Percentiles rank a stretch among this genome's conserved stretches.
These are phyloP conservation scores for Probaryconus sp. DNA, from an alignment of 1,140 invertebrate genomes.

Conservation along the genomic window DNA sequence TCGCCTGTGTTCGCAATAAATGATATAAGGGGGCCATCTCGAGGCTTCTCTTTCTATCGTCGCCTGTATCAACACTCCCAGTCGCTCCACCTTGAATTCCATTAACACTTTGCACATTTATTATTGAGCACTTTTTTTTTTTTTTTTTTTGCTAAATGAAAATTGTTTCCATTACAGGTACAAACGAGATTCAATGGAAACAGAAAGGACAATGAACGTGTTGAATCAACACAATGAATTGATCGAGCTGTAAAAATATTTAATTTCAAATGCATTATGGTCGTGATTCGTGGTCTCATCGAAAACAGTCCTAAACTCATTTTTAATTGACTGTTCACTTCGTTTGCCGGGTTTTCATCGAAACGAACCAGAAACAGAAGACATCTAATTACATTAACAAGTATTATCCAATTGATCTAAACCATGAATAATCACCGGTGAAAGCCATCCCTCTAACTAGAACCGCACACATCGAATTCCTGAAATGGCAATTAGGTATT, in stretches of 20 bases:
- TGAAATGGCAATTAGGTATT: constrained; percentile 23
- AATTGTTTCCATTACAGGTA: constrained; percentile 31
- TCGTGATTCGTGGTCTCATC: too few species aligned
- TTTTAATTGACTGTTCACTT: too few species aligned
- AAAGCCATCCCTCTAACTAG: background rate
- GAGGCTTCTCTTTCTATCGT: constrained; percentile 26
- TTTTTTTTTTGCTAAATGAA: constrained; percentile 28
- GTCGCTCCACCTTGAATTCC: constrained; percentile 33
- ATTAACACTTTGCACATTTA: constrained; percentile 43
- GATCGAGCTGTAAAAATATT: too few species aligned
- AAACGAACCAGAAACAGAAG: constrained; percentile 4
- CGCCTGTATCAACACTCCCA: constrained; percentile 15
- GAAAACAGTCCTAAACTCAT: too few species aligned
- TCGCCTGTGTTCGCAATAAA: constrained; percentile 43
- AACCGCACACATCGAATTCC: constrained; percentile 20
- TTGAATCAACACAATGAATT: too few species aligned
- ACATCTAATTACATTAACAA: constrained; percentile 24
- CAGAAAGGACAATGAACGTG: too few species aligned
- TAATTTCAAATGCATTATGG: too few species aligned
- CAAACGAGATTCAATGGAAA: constrained; percentile 12
- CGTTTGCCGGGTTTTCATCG: background rate
- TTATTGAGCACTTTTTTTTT: constrained; percentile 20
- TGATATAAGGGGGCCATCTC: constrained; percentile 42
- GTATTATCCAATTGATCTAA: constrained; percentile 18
- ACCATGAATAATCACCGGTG: constrained; percentile 18